These are phyloP conservation scores for Orcinus orca DNA, from an alignment of 2,113 vertebrate species.

Conservation along the genomic window DNA sequence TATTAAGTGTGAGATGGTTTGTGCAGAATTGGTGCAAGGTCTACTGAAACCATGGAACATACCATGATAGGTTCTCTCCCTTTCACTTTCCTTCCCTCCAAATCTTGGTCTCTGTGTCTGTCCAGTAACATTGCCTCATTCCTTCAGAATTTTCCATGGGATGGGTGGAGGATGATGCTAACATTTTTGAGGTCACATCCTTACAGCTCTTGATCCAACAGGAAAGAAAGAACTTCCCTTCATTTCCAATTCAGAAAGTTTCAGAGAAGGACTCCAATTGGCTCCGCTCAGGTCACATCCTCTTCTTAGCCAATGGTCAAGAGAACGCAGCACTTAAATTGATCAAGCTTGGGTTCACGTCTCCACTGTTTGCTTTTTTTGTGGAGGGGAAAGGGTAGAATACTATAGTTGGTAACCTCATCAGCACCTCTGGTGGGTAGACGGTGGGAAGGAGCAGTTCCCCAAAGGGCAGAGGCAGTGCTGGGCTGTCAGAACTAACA, in stretches of 20 bases:
- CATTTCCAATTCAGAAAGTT: neutral
- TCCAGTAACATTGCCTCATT: neutral
- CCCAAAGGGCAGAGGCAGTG: neutral
- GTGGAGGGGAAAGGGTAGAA: neutral
- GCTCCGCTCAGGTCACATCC: neutral
- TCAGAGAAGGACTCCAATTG: neutral
- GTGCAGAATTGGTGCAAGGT: neutral
- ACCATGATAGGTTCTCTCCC: neutral
- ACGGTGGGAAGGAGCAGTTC: neutral
- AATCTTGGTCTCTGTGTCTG: neutral
- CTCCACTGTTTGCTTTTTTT: neutral
- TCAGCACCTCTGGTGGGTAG: neutral
- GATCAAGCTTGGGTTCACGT: neutral
- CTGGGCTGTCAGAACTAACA: neutral
- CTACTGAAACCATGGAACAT: neutral
- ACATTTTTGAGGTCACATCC: neutral
- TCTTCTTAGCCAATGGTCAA: neutral
- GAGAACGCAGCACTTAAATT: neutral
- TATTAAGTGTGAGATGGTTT: neutral
- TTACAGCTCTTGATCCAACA: neutral
- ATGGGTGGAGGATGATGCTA: neutral
- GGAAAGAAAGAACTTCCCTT: neutral
- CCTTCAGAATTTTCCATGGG: slow-evolving; percentile 8
- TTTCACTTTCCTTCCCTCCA: neutral
- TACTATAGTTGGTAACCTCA: neutral